Evolutionary conservation across 2,797 vertebrate species (phyloP).

Genomic region (Pteronotus mesoamericanus): DNA sequence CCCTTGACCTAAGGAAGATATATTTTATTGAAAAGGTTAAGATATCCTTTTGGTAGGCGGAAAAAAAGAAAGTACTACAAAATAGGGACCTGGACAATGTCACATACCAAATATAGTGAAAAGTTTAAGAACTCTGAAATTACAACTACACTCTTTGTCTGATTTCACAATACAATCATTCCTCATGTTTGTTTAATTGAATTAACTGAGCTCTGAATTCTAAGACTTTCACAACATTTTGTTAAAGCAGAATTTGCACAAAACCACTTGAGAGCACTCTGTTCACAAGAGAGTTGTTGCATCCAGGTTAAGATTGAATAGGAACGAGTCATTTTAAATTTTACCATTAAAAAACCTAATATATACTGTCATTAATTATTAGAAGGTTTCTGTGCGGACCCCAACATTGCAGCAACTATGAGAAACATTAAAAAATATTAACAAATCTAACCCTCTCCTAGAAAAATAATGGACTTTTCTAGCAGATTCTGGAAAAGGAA

Average conservation of each 20-base stretch:
- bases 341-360: background rate
- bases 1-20: background rate
- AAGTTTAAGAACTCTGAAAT: conserved; percentile 17
- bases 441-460: background rate
- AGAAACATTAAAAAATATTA: conserved; percentile 38
- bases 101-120: background rate
- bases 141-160: background rate
- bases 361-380: background rate
- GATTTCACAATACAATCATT: background rate
- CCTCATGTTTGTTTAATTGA: background rate
- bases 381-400: conserved; percentile 1
- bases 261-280: background rate
- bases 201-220: conserved; percentile 6
- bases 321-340: background rate
- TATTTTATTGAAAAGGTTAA: conserved; percentile 51
- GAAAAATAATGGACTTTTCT: background rate
- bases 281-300: background rate
- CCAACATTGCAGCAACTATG: background rate
- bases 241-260: conserved; percentile 19
- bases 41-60: background rate
- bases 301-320: background rate
- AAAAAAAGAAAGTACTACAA: background rate
- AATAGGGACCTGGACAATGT: background rate
- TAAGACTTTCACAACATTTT: background rate
- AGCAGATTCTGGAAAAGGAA: conserved; percentile 18